Base-by-base conservation (phyloP, 2,113 vertebrate species). In the Chauna torquata region DNA sequence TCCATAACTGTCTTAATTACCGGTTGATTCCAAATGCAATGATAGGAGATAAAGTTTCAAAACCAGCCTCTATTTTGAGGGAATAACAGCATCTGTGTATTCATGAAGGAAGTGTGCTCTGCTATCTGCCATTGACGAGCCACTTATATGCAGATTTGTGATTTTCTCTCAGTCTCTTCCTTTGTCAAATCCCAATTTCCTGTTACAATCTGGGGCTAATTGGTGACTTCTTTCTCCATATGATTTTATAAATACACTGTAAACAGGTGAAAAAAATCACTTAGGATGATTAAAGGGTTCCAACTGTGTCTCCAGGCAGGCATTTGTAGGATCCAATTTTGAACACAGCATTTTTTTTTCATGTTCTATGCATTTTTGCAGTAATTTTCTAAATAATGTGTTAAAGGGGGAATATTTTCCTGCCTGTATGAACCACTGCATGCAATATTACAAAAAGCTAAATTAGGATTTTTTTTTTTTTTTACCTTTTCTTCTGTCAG, bases 211-310 rank as follows among this genome's bases (percentile, higher is more conserved):
- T 62, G 25, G 17, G 62, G n/a, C 49, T 72, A 83, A 77, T 12
- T 89, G 85, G 93, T 86, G 68, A 52, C 34, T 64, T 93, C 75
- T 86, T 54, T 7, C 17, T 49, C 34, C 24, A 12, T 38, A 38
- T 85, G 34, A 92, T 58, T 95, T 93, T 69, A 91, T 57, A 89
- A 92, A 86, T 44, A 72, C 27, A 32, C 25, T 57, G 42, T 45
- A 76, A 92, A 75, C 32, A 96, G 75, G 86, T 69, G 65, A 95
- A 93, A 87, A 49, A 94, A 97, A 82, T 54, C 61, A 89, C 44
- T 96, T 68, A 20, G 10, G 23, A 89, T 89, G 78, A 87, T 92
- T 95, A 91, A 97, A 84, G 86, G 18, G 40, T 91, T 96, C 77
- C 40, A 87, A 50, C 54, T 94, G 70, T 65, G 71, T 54, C 45